Percentiles rank a stretch among this genome's conserved stretches.
phyloP scores from a whole-genome alignment of 2,888 invertebrate genomes.

The Syrphus vitripennis region DNA sequence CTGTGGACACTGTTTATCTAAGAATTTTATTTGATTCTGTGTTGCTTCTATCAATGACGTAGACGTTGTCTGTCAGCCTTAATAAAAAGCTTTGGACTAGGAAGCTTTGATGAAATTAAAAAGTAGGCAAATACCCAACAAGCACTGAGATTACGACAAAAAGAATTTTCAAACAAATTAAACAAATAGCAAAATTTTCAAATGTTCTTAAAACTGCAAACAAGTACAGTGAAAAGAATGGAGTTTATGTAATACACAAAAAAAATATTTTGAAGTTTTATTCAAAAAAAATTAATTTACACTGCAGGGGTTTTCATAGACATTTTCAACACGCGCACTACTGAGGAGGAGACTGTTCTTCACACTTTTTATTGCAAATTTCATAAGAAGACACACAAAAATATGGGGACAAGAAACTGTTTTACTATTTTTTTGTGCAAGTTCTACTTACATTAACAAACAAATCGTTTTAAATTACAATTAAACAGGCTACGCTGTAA shows the following conservation, averaged over 20 bases:
- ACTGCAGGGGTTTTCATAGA: neutral
- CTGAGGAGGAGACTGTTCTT: neutral
- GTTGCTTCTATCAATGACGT: neutral
- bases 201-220: neutral
- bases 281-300: neutral
- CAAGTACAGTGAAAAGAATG: neutral
- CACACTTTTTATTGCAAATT: slow-evolving; percentile 8
- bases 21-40: slow-evolving; percentile 1
- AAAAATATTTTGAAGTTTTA: neutral
- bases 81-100: neutral
- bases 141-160: neutral
- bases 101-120: slow-evolving; percentile 2
- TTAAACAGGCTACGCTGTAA: slow-evolving; percentile 13
- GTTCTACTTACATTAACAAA: slow-evolving; percentile 42
- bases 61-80: neutral
- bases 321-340: slow-evolving; percentile 1
- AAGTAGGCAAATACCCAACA: neutral
- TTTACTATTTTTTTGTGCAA: neutral
- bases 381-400: neutral
- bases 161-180: neutral
- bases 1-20: slow-evolving; percentile 11
- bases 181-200: neutral
- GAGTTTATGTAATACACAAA: neutral
- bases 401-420: slow-evolving; percentile 11
- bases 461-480: slow-evolving; percentile 4